Percentiles rank a stretch among this genome's conserved stretches.
These are phyloP conservation scores for Sylvietta virens DNA, from an alignment of 2,113 vertebrate genomes.

Conservation along the genomic window DNA sequence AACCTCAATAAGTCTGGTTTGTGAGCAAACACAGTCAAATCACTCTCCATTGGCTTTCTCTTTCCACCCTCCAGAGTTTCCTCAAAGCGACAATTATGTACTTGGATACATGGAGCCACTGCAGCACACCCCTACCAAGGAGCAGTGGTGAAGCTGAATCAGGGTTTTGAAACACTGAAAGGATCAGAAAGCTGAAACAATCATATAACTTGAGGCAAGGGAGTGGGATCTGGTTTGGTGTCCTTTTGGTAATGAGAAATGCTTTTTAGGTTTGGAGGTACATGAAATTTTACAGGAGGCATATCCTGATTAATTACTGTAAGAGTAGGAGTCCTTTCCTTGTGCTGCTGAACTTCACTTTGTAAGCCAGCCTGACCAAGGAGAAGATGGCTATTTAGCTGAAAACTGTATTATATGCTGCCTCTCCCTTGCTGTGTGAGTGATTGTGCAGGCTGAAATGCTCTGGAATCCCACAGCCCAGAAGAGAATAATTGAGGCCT, in stretches of 20 bases:
- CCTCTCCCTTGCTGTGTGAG: not conserved
- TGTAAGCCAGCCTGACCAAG: not conserved
- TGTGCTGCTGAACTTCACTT: not conserved
- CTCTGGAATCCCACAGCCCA: not conserved
- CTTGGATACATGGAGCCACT: fast-evolving
- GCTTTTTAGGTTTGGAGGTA: not conserved
- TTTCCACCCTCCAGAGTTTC: not conserved
- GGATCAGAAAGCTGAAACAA: not conserved
- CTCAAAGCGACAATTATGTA: not conserved
- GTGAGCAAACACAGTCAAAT: not conserved
- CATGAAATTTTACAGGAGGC: not conserved
- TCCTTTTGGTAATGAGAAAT: not conserved
- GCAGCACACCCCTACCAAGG: not conserved
- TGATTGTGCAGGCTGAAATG: not conserved
- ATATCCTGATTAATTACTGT: not conserved
- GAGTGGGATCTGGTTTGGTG: not conserved
- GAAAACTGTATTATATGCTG: not conserved
- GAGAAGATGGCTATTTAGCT: not conserved
- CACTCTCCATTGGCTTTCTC: not conserved
- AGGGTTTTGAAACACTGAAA: not conserved
- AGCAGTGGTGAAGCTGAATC: not conserved
- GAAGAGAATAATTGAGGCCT: not conserved
- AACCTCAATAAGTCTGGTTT: not conserved
- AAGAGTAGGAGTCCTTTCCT: not conserved
- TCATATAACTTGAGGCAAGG: not conserved